Conservation (phyloP, 2,797 vertebrate genomes). For the Helicolenus hilgendorfi region DNA sequence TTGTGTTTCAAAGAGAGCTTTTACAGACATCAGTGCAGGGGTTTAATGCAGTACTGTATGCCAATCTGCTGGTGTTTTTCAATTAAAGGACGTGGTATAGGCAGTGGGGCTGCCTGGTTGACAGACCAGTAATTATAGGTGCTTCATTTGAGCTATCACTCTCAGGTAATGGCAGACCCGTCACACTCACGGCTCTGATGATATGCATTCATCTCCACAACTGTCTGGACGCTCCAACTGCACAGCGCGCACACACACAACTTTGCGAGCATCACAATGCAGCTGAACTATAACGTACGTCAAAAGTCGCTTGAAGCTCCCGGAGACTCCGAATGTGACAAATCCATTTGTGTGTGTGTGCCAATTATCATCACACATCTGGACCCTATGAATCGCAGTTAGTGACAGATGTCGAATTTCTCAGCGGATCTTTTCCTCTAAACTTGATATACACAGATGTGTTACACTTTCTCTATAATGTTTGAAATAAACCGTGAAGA, state of each 20-base stretch:
- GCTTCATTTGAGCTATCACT: slow-evolving; percentile 76
- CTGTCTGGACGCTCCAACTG: slow-evolving; percentile 48
- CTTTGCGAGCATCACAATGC: slow-evolving; percentile 12
- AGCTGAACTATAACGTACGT: neutral
- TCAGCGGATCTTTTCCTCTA: neutral
- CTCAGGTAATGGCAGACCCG: slow-evolving; percentile 81
- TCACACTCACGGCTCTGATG: slow-evolving; percentile 71
- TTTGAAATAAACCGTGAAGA: slow-evolving; percentile 27
- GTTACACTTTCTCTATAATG: slow-evolving; percentile 9
- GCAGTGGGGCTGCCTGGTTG: slow-evolving; percentile 57
- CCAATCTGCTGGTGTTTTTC: slow-evolving; percentile 77
- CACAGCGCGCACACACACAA: slow-evolving; percentile 22
- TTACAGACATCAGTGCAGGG: slow-evolving; percentile 29
- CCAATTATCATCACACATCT: slow-evolving; percentile 43
- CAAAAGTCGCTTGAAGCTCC: neutral
- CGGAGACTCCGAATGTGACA: neutral
- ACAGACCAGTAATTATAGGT: slow-evolving; percentile 85
- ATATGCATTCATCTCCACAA: slow-evolving; percentile 68
- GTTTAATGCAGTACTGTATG: slow-evolving; percentile 61
- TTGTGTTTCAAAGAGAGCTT: slow-evolving; percentile 34
- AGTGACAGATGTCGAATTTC: slow-evolving; percentile 8
- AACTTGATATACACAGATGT: slow-evolving; percentile 18
- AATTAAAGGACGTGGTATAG: slow-evolving; percentile 67
- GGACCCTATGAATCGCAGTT: neutral
- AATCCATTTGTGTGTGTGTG: slow-evolving; percentile 12